phyloP scores from a whole-genome alignment of 2,888 invertebrate species.

The Chalcis sispes region DNA sequence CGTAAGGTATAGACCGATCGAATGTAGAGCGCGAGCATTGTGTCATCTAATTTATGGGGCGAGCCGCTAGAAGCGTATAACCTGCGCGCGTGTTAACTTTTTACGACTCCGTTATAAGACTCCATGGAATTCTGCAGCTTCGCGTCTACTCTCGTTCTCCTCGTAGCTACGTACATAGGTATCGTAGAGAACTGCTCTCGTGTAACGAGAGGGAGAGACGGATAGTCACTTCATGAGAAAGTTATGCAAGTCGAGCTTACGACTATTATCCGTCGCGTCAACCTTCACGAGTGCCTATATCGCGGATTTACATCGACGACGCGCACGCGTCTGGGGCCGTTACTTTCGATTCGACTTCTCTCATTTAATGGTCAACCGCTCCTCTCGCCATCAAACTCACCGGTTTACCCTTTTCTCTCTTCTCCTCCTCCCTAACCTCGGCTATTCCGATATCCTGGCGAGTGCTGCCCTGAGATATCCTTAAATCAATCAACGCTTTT shows the following conservation, averaged over 20 bases:
- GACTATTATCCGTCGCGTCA: conserved; percentile 43
- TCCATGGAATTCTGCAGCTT: not conserved
- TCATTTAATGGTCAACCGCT: conserved; percentile 31
- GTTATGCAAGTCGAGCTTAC: conserved; percentile 35
- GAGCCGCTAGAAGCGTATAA: conserved; percentile 60
- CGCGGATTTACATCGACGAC: conserved; percentile 45
- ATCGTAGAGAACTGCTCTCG: too few species aligned
- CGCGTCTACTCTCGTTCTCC: too few species aligned
- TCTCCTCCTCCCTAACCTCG: not conserved
- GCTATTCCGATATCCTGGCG: conserved; percentile 36
- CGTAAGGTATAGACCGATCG: conserved; percentile 38
- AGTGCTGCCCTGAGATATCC: conserved; percentile 31
- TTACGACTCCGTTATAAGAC: conserved; percentile 57
- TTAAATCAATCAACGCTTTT: conserved; percentile 34
- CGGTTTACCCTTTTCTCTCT: not conserved
- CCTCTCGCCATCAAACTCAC: conserved; percentile 1
- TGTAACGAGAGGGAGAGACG: not conserved
- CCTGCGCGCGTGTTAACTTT: conserved; percentile 60
- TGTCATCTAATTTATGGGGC: conserved; percentile 62
- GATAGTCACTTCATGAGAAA: conserved; percentile 43
- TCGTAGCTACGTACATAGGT: too few species aligned
- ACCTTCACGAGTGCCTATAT: conserved; percentile 45
- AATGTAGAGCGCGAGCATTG: conserved; percentile 59
- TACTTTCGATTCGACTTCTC: conserved; percentile 27
- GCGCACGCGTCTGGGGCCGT: conserved; percentile 19